Conservation (phyloP, 2,888 invertebrate species). For the Colletes collaris region DNA sequence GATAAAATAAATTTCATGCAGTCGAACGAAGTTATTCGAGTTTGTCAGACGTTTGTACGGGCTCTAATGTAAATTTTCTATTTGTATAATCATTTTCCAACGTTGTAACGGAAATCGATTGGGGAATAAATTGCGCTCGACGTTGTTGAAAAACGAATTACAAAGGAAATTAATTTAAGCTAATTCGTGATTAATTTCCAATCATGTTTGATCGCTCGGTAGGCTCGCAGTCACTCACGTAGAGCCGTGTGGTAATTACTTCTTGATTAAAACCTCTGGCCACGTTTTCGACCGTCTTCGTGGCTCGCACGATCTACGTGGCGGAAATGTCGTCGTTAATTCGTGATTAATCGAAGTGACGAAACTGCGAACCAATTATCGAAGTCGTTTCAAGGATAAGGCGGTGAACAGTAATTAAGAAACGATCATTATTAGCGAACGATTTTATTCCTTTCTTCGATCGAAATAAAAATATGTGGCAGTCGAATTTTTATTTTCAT, state of each 20-base stretch:
- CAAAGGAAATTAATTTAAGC: slow-evolving; percentile 25
- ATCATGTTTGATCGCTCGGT: slow-evolving; percentile 32
- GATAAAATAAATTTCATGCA: too few relatives aligned
- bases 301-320: slow-evolving; percentile 23
- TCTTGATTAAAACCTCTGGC: slow-evolving; percentile 47
- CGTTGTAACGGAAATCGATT: not conserved
- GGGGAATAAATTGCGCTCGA: not conserved
- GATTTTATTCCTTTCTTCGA: too few relatives aligned
- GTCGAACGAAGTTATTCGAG: too few relatives aligned
- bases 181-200: slow-evolving; percentile 40
- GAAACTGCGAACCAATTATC: slow-evolving; percentile 49
- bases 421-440: slow-evolving; percentile 5
- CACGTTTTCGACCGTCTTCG: slow-evolving; percentile 41
- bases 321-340: slow-evolving; percentile 46
- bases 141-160: slow-evolving; percentile 1
- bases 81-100: too few relatives aligned
- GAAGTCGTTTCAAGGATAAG: slow-evolving; percentile 11
- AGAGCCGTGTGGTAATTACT: slow-evolving; percentile 44
- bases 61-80: too few relatives aligned
- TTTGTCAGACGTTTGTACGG: too few relatives aligned
- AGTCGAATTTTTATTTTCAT: not conserved
- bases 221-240: slow-evolving; percentile 16
- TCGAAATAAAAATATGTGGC: too few relatives aligned
- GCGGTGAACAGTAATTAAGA: slow-evolving; percentile 35
- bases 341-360: slow-evolving; percentile 42